Evolutionary conservation across 1,140 invertebrate species (phyloP), one percentile per base, ranked within the genome.

Genomic region (Alviniconcha marisindica): DNA sequence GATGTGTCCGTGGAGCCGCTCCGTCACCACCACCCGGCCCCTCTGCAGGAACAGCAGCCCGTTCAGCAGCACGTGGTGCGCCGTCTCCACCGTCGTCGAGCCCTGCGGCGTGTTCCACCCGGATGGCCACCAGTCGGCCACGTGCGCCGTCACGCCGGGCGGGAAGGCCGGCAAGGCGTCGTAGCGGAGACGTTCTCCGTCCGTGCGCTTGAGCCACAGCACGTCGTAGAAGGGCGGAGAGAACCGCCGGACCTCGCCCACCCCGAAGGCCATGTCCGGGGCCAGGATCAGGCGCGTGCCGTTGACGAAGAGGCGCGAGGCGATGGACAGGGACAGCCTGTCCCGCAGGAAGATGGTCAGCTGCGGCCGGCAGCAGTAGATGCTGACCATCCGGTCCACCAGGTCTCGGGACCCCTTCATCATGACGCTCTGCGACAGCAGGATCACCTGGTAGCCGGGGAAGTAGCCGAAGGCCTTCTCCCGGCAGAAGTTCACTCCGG

Each of bases 1-100:
- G 60, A 88, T 85, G 42, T 88, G 87, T 14, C 83, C 87, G 38
- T 88, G 87, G 0, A 88, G 87, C 10, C 87, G 79, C 60, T 88
- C 87, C 3, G 87, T 86, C 28, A 88, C 63, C n/a, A 88, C 85
- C 31, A 85, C 74, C 12, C 84, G 76, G 0, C 84, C 84, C 21
- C 84, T 33, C 71, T 85, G 84, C 38, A 85, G 71, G 69, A 83
- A n/a, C n/a, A n/a, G n/a, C n/a, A n/a, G n/a, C n/a, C n/a, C n/a
- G n/a, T n/a, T n/a, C n/a, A n/a, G 63, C 71, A 74, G 15, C 36
- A 74, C 40, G 40, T 44, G 38, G 71, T 44, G 38, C 4, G 77
- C 77, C 38, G 54, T 80, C 40, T 80, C 77, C 77, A 80, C 24
- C 0, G 77, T 63, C 12, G 10, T 51, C 0, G n/a, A 18, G 12